A percentile compares a stretch with the other conserved stretches of the same genome.
Conservation (phyloP, 1,140 invertebrate genomes). For the Sycobia sp. region DNA sequence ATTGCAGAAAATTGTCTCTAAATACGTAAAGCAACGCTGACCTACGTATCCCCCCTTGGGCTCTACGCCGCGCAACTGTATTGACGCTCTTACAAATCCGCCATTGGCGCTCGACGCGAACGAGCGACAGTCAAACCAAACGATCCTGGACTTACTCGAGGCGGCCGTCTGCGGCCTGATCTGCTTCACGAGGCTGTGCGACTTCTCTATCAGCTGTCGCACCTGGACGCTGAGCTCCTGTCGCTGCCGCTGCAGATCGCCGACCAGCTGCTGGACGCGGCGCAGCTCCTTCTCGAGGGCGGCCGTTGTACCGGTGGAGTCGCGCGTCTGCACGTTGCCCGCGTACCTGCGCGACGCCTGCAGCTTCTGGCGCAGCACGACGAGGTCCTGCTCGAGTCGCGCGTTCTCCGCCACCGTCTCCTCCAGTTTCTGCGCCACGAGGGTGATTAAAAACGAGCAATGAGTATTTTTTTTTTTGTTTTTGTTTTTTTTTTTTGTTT, state of each 20-base stretch:
- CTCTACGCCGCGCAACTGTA: too few relatives aligned
- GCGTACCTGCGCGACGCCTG: slow-evolving; percentile 67
- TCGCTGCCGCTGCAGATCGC: slow-evolving; percentile 81
- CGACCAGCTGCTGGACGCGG: slow-evolving; percentile 81
- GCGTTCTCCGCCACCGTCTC: slow-evolving; percentile 89
- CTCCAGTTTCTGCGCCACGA: slow-evolving; percentile 76
- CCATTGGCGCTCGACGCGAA: too few relatives aligned
- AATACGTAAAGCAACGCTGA: too few relatives aligned
- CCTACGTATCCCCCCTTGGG: too few relatives aligned
- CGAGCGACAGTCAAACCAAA: too few relatives aligned
- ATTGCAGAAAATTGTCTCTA: too few relatives aligned
- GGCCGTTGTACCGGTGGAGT: slow-evolving; percentile 65
- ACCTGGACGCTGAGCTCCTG: slow-evolving; percentile 83
- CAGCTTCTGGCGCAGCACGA: slow-evolving; percentile 82
- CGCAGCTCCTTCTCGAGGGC: slow-evolving; percentile 80
- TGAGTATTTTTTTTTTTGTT: too few relatives aligned
- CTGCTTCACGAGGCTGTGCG: slow-evolving; percentile 65
- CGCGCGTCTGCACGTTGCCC: slow-evolving; percentile 45
- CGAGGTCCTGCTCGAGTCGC: slow-evolving; percentile 83
- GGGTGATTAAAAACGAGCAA: too few relatives aligned
- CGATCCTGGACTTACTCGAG: slow-evolving; percentile 34
- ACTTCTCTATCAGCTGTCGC: slow-evolving; percentile 78
- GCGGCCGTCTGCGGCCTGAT: slow-evolving; percentile 60
- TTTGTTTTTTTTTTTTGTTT: too few relatives aligned
- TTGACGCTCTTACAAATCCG: too few relatives aligned